These are phyloP conservation scores for Epinotia brunnichana DNA, from an alignment of 2,888 invertebrate species.

Conservation along the genomic window DNA sequence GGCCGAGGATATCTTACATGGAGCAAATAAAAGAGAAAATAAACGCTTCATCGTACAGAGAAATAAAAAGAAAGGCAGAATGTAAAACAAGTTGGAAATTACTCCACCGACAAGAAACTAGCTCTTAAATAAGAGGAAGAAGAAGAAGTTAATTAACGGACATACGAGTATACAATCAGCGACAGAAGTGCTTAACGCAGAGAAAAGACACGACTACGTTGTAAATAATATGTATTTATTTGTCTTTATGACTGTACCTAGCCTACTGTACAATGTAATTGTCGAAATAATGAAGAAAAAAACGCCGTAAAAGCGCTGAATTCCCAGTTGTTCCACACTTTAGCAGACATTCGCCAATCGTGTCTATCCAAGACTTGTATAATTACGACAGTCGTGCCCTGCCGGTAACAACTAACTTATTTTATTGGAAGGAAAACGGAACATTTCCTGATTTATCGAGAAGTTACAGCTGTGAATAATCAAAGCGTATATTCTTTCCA, in stretches of 20 bases:
- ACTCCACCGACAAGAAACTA: too few species aligned
- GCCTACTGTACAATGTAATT: too few species aligned
- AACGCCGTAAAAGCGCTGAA: too few species aligned
- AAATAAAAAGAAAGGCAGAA: too few species aligned
- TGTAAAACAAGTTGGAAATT: too few species aligned
- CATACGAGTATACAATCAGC: not conserved
- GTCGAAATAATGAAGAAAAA: too few species aligned
- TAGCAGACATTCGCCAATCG: not conserved
- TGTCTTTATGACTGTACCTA: not conserved
- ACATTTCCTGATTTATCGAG: slow-evolving; percentile 6
- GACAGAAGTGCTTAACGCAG: not conserved
- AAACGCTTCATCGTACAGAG: too few species aligned
- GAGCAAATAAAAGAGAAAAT: too few species aligned
- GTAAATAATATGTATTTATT: not conserved
- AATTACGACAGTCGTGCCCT: not conserved
- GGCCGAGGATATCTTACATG: too few species aligned
- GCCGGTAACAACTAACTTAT: slow-evolving; percentile 1
- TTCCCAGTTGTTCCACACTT: not conserved
- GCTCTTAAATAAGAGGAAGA: too few species aligned
- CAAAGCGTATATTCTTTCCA: not conserved
- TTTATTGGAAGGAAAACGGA: slow-evolving; percentile 18
- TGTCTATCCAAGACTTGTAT: slow-evolving; percentile 4
- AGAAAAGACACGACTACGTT: not conserved
- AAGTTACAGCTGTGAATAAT: slow-evolving; percentile 20
- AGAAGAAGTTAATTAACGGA: not conserved